Percentiles rank a stretch among this genome's conserved stretches.
These are phyloP conservation scores for Plecotus auritus DNA, from an alignment of 2,113 vertebrate genomes.

Conservation along the genomic window DNA sequence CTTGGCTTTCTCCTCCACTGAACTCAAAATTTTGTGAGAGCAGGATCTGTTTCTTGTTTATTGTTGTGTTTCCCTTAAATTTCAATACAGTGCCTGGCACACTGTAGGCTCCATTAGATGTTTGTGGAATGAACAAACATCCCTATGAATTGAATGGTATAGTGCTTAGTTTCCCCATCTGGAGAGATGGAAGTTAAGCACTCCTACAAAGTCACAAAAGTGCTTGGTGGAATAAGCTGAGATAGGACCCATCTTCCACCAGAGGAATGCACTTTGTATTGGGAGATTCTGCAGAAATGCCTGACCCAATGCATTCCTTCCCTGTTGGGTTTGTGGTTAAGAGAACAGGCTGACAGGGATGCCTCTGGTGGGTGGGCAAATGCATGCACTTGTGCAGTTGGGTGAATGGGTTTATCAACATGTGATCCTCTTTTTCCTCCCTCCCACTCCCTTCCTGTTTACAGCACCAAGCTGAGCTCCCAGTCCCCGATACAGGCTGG, in stretches of 20 bases:
- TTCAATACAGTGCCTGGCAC: not conserved
- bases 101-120: not conserved
- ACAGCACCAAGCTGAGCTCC: slow-evolving; percentile 79
- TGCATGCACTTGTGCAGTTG: not conserved
- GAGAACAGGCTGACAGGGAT: not conserved
- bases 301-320: not conserved
- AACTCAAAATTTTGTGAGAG: not conserved
- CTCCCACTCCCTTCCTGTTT: slow-evolving; percentile 44
- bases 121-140: not conserved
- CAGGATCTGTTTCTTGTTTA: not conserved
- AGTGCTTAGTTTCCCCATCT: not conserved
- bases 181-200: not conserved
- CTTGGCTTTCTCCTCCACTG: not conserved
- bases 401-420: not conserved
- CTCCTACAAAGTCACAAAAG: not conserved
- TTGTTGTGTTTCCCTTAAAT: not conserved
- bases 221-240: not conserved
- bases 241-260: not conserved
- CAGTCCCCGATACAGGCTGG: slow-evolving; percentile 81
- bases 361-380: not conserved
- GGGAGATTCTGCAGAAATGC: not conserved
- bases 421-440: slow-evolving; percentile 6
- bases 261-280: not conserved
- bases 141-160: not conserved
- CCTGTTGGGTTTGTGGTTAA: not conserved